Evolutionary conservation across 1,140 invertebrate genomes (phyloP), one percentile per base, ranked within the genome.

Genomic region (Procambarus virginalis): DNA sequence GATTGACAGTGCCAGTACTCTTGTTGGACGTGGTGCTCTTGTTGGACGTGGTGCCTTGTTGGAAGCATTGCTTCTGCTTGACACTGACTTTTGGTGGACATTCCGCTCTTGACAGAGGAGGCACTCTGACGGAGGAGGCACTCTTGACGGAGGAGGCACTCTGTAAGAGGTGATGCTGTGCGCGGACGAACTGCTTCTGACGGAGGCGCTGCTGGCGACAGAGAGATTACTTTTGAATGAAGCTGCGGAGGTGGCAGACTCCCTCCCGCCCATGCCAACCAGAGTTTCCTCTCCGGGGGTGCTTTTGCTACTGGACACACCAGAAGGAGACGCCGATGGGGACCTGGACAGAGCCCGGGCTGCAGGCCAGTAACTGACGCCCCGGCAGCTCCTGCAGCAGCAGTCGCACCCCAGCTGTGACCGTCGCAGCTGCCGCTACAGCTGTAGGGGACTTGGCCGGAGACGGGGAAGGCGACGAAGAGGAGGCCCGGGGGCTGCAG

Each of bases 161-260:
- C 46, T 84, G 51, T 80, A 70, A 34, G 88, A 89, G 58, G 81
- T 51, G 48, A 46, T 79, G 58, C 86, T 88, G 86, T 73, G 86
- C 14, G 64, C 78, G 60, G 86, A 88, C n/a, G 86, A 77, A 55
- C 51, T 78, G 45, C 88, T 89, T 22, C 76, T 84, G 45, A 89
- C 75, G 70, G 88, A 89, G 48, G 81, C 46, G 48, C 45, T 68
- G 73, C 88, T 84, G 49, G 58, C 81, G 10, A 78, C 75, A 58
- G 86, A 87, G 60, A 80, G 46, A 20, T 87, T 87, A 60, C 88
- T 89, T 60, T 64, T 75, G 49, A 89, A 75, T 10, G 88, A 89
- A 45, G 82, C 34, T 20, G 88, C 75, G 20, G 88, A 89, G 48
- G 17, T 45, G 22, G 76, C 45, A 17, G 88, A 89, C 75, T 68